These are phyloP conservation scores for Peromyscus attwateri DNA, from an alignment of 2,797 vertebrate species.

Conservation along the genomic window DNA sequence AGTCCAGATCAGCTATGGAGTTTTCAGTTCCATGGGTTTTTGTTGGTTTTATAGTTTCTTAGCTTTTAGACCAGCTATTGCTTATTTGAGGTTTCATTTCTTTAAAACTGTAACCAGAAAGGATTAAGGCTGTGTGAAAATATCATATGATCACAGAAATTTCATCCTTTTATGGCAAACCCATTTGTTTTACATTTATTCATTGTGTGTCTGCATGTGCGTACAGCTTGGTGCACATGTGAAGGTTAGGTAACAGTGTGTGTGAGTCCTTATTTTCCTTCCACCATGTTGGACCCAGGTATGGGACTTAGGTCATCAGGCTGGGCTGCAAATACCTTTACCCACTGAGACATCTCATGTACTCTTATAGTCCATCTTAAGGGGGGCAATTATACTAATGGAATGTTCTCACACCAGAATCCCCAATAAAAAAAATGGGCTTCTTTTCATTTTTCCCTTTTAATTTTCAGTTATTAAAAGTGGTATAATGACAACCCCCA, in stretches of 20 bases:
- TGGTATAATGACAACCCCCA: slow-evolving; percentile 11
- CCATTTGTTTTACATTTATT: neutral
- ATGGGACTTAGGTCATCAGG: neutral
- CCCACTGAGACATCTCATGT: neutral
- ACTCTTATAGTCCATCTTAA: neutral
- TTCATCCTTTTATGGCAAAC: neutral
- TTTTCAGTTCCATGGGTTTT: neutral
- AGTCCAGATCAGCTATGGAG: neutral
- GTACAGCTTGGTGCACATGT: neutral
- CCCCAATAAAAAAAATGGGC: neutral
- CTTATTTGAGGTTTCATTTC: neutral
- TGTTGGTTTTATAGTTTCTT: neutral
- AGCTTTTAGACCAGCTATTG: neutral
- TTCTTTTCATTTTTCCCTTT: neutral
- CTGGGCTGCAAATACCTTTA: neutral
- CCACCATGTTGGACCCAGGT: neutral
- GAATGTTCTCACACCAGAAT: neutral
- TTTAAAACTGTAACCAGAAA: neutral
- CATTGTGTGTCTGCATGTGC: neutral
- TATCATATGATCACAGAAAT: neutral
- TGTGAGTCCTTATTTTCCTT: neutral
- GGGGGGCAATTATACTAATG: neutral
- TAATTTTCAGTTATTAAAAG: slow-evolving; percentile 68
- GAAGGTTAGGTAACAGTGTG: neutral
- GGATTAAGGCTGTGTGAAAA: neutral